A percentile compares a stretch with the other conserved stretches of the same genome.
Evolutionary conservation across 2,888 invertebrate genomes (phyloP).

Genomic region (Melinopterus prodromus): DNA sequence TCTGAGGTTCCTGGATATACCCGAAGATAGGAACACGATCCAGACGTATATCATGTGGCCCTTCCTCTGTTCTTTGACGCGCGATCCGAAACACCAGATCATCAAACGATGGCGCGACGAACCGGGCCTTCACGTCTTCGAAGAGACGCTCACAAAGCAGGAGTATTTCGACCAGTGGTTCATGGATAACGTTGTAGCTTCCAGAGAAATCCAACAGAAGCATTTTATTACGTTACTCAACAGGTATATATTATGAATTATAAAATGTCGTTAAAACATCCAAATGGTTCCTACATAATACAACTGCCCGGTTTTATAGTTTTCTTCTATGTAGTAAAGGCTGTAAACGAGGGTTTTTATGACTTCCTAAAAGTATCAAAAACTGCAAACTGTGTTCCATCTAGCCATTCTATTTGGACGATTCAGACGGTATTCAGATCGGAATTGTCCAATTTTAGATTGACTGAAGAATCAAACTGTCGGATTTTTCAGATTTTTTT

Average conservation of each 20-base stretch:
- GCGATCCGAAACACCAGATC: slow-evolving; percentile 51
- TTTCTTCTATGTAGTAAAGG: too few relatives aligned
- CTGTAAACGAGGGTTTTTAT: too few relatives aligned
- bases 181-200: slow-evolving; percentile 44
- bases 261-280: not conserved
- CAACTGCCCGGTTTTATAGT: too few relatives aligned
- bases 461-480: too few relatives aligned
- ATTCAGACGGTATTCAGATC: too few relatives aligned
- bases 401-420: too few relatives aligned
- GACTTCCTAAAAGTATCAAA: too few relatives aligned
- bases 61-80: slow-evolving; percentile 51
- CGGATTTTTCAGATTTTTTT: too few relatives aligned
- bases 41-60: slow-evolving; percentile 57
- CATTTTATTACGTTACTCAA: slow-evolving; percentile 50
- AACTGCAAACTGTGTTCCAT: too few relatives aligned
- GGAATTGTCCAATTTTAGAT: too few relatives aligned
- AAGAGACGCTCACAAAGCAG: slow-evolving; percentile 49
- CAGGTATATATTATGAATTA: slow-evolving; percentile 48
- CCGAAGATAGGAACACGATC: slow-evolving; percentile 43
- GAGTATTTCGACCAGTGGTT: slow-evolving; percentile 53
- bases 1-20: slow-evolving; percentile 42
- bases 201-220: slow-evolving; percentile 41
- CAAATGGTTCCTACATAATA: too few relatives aligned
- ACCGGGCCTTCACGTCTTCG: slow-evolving; percentile 53
- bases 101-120: slow-evolving; percentile 55